Base-by-base conservation (phyloP, 2,113 vertebrate species). In the Prionailurus viverrinus region DNA sequence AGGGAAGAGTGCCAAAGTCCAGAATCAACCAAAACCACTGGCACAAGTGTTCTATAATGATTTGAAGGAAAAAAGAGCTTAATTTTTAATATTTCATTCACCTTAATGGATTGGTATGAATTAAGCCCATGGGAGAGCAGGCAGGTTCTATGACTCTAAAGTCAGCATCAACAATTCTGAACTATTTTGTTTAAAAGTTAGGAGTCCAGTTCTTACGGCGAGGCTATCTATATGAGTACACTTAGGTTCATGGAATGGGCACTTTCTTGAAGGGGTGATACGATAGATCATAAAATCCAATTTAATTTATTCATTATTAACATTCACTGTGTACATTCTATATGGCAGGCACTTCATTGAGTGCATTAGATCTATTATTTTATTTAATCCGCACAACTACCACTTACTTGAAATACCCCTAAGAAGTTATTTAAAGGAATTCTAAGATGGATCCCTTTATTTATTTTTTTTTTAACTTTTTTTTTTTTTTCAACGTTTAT, bases 61-160 rank as follows among this genome's bases (percentile, higher is more conserved):
- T 89, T 76, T 58, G 27, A 97, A 78, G 27, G 58, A 86, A 94
- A 85, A 11, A 78, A 76, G 14, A 31, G 29, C 45, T 89, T 85
- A 66, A 92, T 86, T 91, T 93, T 92, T 48, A 85, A 33, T 76
- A 94, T 79, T 96, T 93, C 39, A 94, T 36, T 87, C 9, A 55
- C 58, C 7, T 58, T 68, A 93, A 91, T 33, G 31, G 25, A 91
- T 76, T n/a, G 33, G 48, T n/a, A 92, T 78, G 41, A 97, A 82
- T 71, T 92, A 66, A 88, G 29, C 63, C 18, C 23, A 31, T n/a
- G 21, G 7, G 7, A 96, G 15, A 73, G 39, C 45, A 93, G 51
- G 41, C 23, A 93, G 76, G 6, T 91, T 95, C 93, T 89, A 87
- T 29, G 33, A 88, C 76, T 71, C 41, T 81, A 61, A 31, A 87